Percentiles rank a stretch among this genome's conserved stretches.
Conservation (phyloP, 1,140 invertebrate species). For the Heliconius himera region DNA sequence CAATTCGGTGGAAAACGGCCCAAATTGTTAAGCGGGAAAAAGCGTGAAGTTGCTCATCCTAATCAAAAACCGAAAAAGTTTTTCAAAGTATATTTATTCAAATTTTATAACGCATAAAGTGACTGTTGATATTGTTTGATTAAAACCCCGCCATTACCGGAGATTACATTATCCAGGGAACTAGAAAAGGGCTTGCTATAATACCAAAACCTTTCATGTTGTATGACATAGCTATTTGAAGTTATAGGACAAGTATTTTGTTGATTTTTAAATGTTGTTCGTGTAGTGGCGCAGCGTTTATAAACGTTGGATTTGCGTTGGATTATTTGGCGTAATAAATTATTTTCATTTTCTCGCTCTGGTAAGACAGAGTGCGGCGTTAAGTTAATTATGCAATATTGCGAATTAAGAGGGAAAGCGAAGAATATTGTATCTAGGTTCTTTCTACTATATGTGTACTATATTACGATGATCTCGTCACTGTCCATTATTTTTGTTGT, state of each 20-base stretch:
- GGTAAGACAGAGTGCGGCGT: no score
- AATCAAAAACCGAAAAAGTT: background rate
- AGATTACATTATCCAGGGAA: conserved; percentile 14
- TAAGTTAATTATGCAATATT: no score
- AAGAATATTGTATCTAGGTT: no score
- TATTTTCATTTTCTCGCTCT: no score
- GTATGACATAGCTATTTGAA: background rate
- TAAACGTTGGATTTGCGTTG: no score
- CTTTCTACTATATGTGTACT: no score
- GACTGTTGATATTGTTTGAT: conserved; percentile 12
- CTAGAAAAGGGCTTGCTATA: conserved; percentile 12
- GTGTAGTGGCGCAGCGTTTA: no score
- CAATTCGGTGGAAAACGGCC: no score
- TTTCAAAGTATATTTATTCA: background rate
- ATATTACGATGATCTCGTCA: no score
- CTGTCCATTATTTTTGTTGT: no score
- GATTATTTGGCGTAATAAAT: no score
- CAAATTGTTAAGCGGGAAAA: background rate
- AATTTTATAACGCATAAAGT: conserved; percentile 9
- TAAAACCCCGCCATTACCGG: conserved; percentile 2
- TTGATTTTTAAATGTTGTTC: background rate
- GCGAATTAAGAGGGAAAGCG: no score
- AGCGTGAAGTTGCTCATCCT: background rate
- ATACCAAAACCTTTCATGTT: conserved; percentile 7
- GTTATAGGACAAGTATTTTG: background rate